Evolutionary conservation across 1,140 invertebrate genomes (phyloP), one percentile per base, ranked within the genome.

Genomic region (Drosophila pallidifrons): DNA sequence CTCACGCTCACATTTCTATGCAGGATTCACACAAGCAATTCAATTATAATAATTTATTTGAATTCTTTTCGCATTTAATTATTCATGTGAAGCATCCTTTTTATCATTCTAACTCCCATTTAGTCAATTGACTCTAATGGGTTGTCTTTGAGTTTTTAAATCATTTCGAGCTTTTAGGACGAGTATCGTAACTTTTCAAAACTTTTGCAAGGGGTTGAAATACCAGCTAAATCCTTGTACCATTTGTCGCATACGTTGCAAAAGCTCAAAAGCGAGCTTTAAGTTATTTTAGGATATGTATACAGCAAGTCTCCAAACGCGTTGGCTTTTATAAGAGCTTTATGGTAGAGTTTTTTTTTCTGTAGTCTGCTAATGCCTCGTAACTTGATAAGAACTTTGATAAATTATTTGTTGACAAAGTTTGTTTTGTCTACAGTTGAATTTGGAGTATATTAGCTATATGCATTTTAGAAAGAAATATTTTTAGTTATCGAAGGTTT

Each of bases 1-100:
- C 3, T 32, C 4, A 30, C 32, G 15, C 35, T 30, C 28, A 11
- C 41, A 63, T 51, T 64, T 47, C 28, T 54, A 59, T 47, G 25
- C 54, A 43, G 5, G 11, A 52, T 45, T 58, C 10, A 49, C 20
- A 10, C 25, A 38, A 0, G 49, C 41, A 69, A 75, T 72, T 86
- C 46, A 61, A 73, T 85, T 72, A 55, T 63, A 66, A 75, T 78
- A 69, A 64, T 58, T 67, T 61, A 64, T 41, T 54, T 73, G 38
- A 45, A 28, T 49, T 49, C 6, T 47, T 46, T 55, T 55, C 4
- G 13, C 15, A 5, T 38, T 55, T 38, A 6, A 41, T 55, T 57
- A 57, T 57, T 57, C 54, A 57, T 41, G 5, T 38, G n/a, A 57
- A 20, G 13, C 28, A 52, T 52, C 25, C 25, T 28, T 54, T 54